These are phyloP conservation scores for Panonychus citri DNA, from an alignment of 1,140 invertebrate species.

Conservation along the genomic window DNA sequence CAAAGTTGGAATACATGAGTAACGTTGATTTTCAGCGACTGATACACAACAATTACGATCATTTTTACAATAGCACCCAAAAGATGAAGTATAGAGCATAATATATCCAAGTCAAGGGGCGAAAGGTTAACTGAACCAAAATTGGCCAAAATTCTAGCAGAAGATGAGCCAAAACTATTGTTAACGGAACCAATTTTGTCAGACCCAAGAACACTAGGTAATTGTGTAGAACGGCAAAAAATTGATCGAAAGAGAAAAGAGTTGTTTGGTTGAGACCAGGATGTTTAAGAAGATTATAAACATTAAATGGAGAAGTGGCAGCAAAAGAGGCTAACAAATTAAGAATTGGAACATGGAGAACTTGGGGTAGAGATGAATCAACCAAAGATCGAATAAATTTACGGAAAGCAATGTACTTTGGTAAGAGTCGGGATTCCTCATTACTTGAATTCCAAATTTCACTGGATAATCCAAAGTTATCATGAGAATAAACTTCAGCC, in stretches of 20 bases:
- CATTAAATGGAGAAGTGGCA: slow-evolving; percentile 6
- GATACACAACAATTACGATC: slow-evolving; percentile 28
- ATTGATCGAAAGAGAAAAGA: slow-evolving; percentile 56
- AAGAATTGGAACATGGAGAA: slow-evolving; percentile 14
- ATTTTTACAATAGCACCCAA: slow-evolving; percentile 7
- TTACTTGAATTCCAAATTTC: slow-evolving; percentile 1
- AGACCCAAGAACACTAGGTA: slow-evolving; percentile 32
- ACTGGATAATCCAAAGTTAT: slow-evolving; percentile 2
- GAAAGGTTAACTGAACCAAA: slow-evolving; percentile 14
- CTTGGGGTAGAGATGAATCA: slow-evolving; percentile 7
- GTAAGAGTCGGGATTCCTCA: background rate
- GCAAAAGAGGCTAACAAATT: slow-evolving; percentile 9
- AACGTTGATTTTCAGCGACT: slow-evolving; percentile 60
- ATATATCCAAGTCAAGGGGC: slow-evolving; percentile 1
- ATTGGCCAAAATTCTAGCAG: slow-evolving; percentile 31
- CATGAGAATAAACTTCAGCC: slow-evolving; percentile 9
- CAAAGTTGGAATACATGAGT: slow-evolving; percentile 50
- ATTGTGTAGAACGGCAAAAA: slow-evolving; percentile 55
- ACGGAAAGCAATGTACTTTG: slow-evolving; percentile 1
- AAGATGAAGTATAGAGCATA: slow-evolving; percentile 7
- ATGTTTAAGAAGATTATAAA: slow-evolving; percentile 11
- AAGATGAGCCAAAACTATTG: slow-evolving; percentile 35
- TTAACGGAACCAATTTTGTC: slow-evolving; percentile 34
- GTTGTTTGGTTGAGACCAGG: background rate
- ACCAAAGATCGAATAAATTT: slow-evolving; percentile 9